Evolutionary conservation across 1,140 invertebrate species (phyloP), one percentile per base, ranked within the genome.

Genomic region (Apis cerana): DNA sequence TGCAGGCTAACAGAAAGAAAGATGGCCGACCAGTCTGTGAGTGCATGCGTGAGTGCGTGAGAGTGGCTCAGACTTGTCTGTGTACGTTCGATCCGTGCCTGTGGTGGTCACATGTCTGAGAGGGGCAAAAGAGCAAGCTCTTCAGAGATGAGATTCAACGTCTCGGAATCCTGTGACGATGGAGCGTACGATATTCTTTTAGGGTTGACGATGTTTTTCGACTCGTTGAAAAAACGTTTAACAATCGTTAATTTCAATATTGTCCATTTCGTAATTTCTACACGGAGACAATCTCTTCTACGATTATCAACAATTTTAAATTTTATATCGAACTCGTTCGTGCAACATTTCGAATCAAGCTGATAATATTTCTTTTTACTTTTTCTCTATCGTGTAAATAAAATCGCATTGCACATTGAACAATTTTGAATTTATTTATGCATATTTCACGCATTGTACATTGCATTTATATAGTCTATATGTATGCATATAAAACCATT

Each of bases 21-120:
- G 81, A 89, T 89, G 85, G 87, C 88, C 84, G 88, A 83, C 85
- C 77, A 74, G 80, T 84, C 86, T 75, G 80, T 72, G 86, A 88
- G 83, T 85, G 82, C 79, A 78, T 69, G 86, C 87, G 83, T 85
- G 78, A 71, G 86, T 84, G 83, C 87, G 83, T 75, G 52, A 75
- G 77, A 88, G 86, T 75, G 78, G 54, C 77, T 69, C 67, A 77
- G 75, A 71, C 72, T 23, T 17, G 65, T 82, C 52, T 82, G 58
- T 78, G 75, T 78, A 58, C 65, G 65, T 48, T 17, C 62, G 4
- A n/a, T 52, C 27, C 11, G 54, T n/a, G 67, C 21, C 19, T 56
- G 79, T 81, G 52, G 68, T 78, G 83, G 69, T 81, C 69, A 75
- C 64, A 70, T 65, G 83, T 84, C 79, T 75, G 83, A 84, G 83